Conservation (phyloP, 2,888 invertebrate species). For the Ctena decussata region DNA sequence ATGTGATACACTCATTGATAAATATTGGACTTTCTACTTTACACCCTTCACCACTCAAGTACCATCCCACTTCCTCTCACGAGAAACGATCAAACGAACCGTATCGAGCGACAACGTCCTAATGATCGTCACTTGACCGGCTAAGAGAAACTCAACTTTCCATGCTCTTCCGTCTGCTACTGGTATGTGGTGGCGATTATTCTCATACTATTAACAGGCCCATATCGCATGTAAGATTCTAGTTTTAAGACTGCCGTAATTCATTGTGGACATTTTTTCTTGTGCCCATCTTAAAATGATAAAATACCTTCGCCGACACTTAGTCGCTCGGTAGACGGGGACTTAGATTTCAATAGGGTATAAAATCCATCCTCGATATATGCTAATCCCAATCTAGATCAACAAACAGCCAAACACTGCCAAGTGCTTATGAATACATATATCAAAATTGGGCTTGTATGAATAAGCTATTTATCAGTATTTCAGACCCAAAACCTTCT, state of each 20-base stretch:
- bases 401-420: not conserved
- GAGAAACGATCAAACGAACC: not conserved
- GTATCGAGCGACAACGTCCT: not conserved
- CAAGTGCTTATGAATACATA: constrained; percentile 39
- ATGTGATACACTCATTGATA: too few species aligned
- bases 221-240: too few species aligned
- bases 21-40: not conserved
- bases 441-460: constrained; percentile 63
- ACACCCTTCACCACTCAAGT: not conserved
- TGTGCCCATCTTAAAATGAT: not conserved
- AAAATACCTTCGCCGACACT: not conserved
- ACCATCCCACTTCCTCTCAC: constrained; percentile 1
- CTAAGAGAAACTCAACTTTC: not conserved
- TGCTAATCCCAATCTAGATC: constrained; percentile 3
- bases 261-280: too few species aligned
- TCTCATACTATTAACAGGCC: too few species aligned
- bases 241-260: too few species aligned
- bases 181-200: too few species aligned
- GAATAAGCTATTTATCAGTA: constrained; percentile 63
- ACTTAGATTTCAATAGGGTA: constrained; percentile 6
- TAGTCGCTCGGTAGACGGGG: not conserved
- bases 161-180: not conserved
- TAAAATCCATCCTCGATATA: constrained; percentile 8
- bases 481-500: constrained; percentile 46
- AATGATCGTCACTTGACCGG: too few species aligned